Conservation (phyloP, 2,888 invertebrate species). For the Lycaena phlaeas region DNA sequence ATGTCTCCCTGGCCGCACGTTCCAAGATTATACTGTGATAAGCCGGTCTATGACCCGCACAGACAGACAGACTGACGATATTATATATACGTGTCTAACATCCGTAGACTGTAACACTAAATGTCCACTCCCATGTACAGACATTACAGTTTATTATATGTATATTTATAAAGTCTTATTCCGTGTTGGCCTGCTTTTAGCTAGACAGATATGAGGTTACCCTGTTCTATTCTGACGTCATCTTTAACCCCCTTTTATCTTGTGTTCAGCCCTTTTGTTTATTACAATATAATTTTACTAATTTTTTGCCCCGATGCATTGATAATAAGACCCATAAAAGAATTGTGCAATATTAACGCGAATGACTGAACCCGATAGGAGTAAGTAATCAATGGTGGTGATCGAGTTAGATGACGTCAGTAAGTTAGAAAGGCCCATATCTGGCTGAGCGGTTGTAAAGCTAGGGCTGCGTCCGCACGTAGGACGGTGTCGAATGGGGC, state of each 20-base stretch:
- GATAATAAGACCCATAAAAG: background rate
- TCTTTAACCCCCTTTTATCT: slow-evolving; percentile 11
- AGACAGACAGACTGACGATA: slow-evolving; percentile 16
- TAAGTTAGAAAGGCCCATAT: slow-evolving; percentile 21
- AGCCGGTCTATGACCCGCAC: slow-evolving; percentile 20
- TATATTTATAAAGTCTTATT: slow-evolving; percentile 34
- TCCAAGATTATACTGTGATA: slow-evolving; percentile 26
- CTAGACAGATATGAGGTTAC: slow-evolving; percentile 47
- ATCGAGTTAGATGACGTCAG: slow-evolving; percentile 16
- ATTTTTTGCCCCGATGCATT: background rate
- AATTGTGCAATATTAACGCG: too few relatives aligned
- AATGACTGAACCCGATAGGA: too few relatives aligned
- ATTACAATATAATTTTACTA: slow-evolving; percentile 1
- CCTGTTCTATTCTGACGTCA: slow-evolving; percentile 29
- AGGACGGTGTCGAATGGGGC: slow-evolving; percentile 68
- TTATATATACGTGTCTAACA: slow-evolving; percentile 11
- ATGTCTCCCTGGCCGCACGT: slow-evolving; percentile 13
- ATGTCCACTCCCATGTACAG: slow-evolving; percentile 21
- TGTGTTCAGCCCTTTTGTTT: slow-evolving; percentile 3
- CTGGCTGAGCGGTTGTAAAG: slow-evolving; percentile 42
- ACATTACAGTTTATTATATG: slow-evolving; percentile 28
- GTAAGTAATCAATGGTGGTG: too few relatives aligned
- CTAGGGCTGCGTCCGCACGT: slow-evolving; percentile 50
- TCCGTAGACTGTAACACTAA: slow-evolving; percentile 18
- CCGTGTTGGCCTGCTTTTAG: slow-evolving; percentile 54